phyloP scores from a whole-genome alignment of 2,888 invertebrate species.

The Euclidia mi region DNA sequence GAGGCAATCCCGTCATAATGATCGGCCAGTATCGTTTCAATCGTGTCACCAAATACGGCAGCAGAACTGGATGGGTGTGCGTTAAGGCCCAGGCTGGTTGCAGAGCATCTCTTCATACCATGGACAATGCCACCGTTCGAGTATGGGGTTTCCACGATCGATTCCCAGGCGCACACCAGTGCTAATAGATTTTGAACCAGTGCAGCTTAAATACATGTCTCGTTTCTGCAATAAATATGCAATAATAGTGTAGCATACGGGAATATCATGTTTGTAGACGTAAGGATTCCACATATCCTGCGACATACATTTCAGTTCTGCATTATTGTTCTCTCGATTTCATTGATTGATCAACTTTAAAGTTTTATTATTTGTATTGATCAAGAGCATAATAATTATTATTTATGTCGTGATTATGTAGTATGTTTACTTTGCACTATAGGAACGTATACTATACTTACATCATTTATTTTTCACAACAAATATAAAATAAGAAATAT shows the following conservation, averaged over 20 bases:
- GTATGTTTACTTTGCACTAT: no score
- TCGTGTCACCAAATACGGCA: constrained; percentile 84
- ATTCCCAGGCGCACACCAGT: constrained; percentile 82
- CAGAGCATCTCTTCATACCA: constrained; percentile 83
- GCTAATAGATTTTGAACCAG: constrained; percentile 79
- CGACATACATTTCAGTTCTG: constrained; percentile 38
- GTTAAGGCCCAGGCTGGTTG: constrained; percentile 86
- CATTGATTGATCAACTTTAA: constrained; percentile 3
- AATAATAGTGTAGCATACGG: constrained; percentile 40
- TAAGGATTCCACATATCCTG: constrained; percentile 16
- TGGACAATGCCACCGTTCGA: constrained; percentile 85
- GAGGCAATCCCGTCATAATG: constrained; percentile 87
- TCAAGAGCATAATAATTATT: neutral
- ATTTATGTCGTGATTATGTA: no score
- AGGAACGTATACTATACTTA: no score
- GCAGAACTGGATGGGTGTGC: constrained; percentile 84
- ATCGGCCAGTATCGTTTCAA: constrained; percentile 87
- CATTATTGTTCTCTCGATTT: constrained; percentile 8
- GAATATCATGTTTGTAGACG: constrained; percentile 20
- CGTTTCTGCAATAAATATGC: constrained; percentile 44
- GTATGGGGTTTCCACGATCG: constrained; percentile 87
- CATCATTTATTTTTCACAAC: no score
- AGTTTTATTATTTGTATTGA: neutral
- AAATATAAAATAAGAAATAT: no score
- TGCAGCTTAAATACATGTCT: constrained; percentile 22